Base-by-base conservation (phyloP, 1,140 invertebrate species). In the Lepidotrigona ventralis region DNA sequence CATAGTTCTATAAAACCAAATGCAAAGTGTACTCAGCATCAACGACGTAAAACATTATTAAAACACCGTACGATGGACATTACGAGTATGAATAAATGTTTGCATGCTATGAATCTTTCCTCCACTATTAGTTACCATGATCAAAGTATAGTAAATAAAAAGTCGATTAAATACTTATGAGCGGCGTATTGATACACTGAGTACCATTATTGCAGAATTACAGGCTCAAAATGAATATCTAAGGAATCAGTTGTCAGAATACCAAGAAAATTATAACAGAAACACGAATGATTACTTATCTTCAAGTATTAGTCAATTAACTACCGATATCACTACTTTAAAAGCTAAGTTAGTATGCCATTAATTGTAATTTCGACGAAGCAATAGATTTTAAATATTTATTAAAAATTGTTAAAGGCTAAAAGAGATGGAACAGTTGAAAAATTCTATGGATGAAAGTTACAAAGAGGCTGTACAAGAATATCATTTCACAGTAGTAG, bases 221-320 rank as follows among this genome's bases (percentile, higher is more conserved):
- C 90, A 90, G 23, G 71, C 19, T 39, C 73, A 91, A 72, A 92
- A 92, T 63, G 83, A 91, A 70, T 85, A 70, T 70, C 75, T 93
- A 17, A 89, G 81, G 39, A 77, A 89, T 58, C 86, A 91, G 75
- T 79, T 93, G 53, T 56, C 58, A 6, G 68, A 88, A 23, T 77
- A 77, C 19, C 79, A 79, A 46, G 70, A 82, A 15, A 88, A 85
- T 19, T 19, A 26, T 78, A 79, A 72, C 69, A 58, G 14, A n/a
- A 19, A 79, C 2, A 46, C 46, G 79, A 83, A 84, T 19, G 46
- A 80, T 83, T 63, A 80, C 79, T 9, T 81, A 84, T 54, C 75
- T 87, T 17, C 83, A 64, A 87, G 79, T 23, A 81, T 92, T 29
- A 89, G 82, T 39, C 86, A 89, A 46, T 71, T 92, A 70, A 88